Evolutionary conservation across 1,140 invertebrate genomes (phyloP).

Genomic region (Trichonephila inaurata): DNA sequence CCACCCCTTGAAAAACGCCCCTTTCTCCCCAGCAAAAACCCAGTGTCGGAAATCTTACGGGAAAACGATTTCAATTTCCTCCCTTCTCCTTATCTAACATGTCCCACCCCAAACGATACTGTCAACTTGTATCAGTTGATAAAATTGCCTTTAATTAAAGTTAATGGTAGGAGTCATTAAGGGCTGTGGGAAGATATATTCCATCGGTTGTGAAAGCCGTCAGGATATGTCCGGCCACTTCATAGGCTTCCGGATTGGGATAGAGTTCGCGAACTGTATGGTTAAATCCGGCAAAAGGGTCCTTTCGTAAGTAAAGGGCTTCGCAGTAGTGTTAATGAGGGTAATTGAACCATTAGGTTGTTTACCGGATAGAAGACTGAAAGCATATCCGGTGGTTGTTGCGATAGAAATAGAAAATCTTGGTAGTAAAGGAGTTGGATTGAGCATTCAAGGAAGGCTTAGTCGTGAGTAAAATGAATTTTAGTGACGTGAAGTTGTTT

Average conservation of each 20-base stretch:
- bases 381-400: background rate
- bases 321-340: conserved; percentile 20
- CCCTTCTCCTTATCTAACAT: conserved; percentile 8
- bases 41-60: background rate
- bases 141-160: conserved; percentile 42
- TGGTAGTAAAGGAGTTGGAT: background rate
- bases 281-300: background rate
- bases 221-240: conserved; percentile 21
- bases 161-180: conserved; percentile 24
- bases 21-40: background rate
- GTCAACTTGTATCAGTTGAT: conserved; percentile 27
- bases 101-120: background rate
- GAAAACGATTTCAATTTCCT: conserved; percentile 35
- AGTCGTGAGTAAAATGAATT: no score
- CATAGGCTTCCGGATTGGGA: conserved; percentile 19
- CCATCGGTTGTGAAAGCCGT: conserved; percentile 4
- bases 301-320: conserved; percentile 8
- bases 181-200: conserved; percentile 4
- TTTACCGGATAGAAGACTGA: conserved; percentile 15
- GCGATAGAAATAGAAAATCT: background rate
- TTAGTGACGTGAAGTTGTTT: no score
- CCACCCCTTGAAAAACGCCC: background rate
- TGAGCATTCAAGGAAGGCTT: no score
- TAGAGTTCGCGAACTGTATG: background rate
- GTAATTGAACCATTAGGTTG: conserved; percentile 22